Evolutionary conservation across 2,888 invertebrate species (phyloP), one percentile per base, ranked within the genome.

Genomic region (Drosophila quinaria): DNA sequence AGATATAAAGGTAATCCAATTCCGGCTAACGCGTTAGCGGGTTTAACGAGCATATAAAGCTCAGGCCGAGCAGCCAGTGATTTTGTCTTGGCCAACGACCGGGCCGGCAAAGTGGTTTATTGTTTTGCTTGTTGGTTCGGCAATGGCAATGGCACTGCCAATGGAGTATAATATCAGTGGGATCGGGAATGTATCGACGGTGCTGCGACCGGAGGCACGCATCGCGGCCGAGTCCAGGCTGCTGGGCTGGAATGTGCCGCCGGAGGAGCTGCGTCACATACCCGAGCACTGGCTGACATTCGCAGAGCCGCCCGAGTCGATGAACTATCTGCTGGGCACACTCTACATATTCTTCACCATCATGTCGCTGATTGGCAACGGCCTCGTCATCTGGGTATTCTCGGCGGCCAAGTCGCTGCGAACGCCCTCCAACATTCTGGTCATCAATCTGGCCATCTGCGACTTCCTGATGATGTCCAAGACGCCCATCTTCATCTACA

Each of bases 401-500:
- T 94, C 90, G 33, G 90, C 92, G 76, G 92, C 93, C 41, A 93
- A 93, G 79, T 86, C 92, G 15, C 70, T 93, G 56, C 87, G 92
- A 47, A 92, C 93, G 0, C 96, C 97, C 2, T 97, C 97, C 50
- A 97, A 97, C 90, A 95, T 97, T 90, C 95, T 97, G 69, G 97
- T 97, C 11, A 94, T 97, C 55, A 97, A 97, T 92, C 92, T 97
- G 90, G 96, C 97, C 0, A 93, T 97, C 65, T 95, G 96, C 82
- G 97, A 97, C 92, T 97, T 97, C 87, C 93, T 97, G 33, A 97
- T 97, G 97, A 97, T 97, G 97, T 92, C 95, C 35, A 97, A 97
- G 93, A 94, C 97, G 0, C 97, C 97, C 0, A 95, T 97, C 2
- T 92, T 92, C 50, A 92, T 92, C 63, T 92, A 92, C 92, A 97